Percentiles rank a stretch among this genome's conserved stretches.
These are phyloP conservation scores for Pygoscelis antarcticus DNA, from an alignment of 2,113 vertebrate species.

Conservation along the genomic window DNA sequence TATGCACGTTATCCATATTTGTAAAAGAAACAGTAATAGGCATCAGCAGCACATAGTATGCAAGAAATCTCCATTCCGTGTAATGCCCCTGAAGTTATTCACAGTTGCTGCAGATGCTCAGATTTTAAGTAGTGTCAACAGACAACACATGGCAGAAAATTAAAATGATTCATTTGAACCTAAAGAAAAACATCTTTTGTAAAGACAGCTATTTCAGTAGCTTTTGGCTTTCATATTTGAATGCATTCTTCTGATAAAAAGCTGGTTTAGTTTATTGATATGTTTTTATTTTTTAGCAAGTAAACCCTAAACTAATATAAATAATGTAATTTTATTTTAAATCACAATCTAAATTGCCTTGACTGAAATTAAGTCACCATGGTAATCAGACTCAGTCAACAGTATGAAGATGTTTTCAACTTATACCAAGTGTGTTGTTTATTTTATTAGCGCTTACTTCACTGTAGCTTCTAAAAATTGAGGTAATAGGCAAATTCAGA, in stretches of 20 bases:
- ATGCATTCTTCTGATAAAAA: background rate
- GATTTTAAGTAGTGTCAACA: background rate
- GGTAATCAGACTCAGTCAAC: background rate
- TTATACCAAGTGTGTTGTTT: background rate
- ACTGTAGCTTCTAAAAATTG: background rate
- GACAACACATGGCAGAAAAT: background rate
- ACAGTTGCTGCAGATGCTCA: background rate
- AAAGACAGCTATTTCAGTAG: background rate
- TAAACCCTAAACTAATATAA: background rate
- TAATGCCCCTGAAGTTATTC: background rate
- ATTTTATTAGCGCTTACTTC: slow-evolving; percentile 21
- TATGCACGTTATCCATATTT: background rate
- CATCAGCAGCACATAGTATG: background rate
- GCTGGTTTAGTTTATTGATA: background rate
- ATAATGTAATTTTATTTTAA: background rate
- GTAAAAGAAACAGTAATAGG: background rate
- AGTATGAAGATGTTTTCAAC: background rate
- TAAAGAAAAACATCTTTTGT: background rate
- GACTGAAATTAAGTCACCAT: slow-evolving; percentile 8
- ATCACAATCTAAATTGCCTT: background rate
- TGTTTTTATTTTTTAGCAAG: background rate
- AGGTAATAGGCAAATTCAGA: background rate
- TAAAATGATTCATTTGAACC: background rate
- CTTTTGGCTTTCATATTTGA: background rate
- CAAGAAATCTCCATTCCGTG: background rate